Evolutionary conservation across 2,113 vertebrate species (phyloP).

Genomic region (Saiga tatarica): DNA sequence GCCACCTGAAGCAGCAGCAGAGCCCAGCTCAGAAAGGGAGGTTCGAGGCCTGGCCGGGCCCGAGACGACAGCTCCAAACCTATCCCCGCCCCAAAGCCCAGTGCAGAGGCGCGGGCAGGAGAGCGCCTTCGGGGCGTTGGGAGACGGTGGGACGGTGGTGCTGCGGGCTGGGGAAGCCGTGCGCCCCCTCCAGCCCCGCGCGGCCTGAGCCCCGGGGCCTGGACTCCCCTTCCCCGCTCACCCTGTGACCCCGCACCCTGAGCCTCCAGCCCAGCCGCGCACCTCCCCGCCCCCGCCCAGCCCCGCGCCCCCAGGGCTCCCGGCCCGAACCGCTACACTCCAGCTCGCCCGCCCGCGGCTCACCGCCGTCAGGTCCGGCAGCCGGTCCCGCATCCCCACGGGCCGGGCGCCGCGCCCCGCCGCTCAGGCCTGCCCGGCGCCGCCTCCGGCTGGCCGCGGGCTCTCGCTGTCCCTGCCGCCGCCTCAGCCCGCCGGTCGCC

Average conservation of each 20-base stretch:
- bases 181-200: background rate
- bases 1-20: background rate
- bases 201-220: accelerated
- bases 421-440: background rate
- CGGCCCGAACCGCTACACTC: background rate
- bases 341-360: slow-evolving; percentile 59
- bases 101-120: background rate
- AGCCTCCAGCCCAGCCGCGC: background rate
- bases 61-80: background rate
- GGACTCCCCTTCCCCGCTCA: background rate
- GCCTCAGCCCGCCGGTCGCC: background rate
- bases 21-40: background rate
- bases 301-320: background rate
- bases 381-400: slow-evolving; percentile 90
- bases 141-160: background rate
- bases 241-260: background rate
- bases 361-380: slow-evolving; percentile 89
- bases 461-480: background rate
- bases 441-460: background rate
- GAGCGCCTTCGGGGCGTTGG: background rate
- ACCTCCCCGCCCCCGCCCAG: background rate
- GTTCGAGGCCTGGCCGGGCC: background rate
- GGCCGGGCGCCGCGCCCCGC: background rate
- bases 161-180: background rate
- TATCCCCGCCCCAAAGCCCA: background rate